A percentile compares a stretch with the other conserved stretches of the same genome.
Evolutionary conservation across 2,797 vertebrate genomes (phyloP).

Genomic region (Cottoperca gobio): DNA sequence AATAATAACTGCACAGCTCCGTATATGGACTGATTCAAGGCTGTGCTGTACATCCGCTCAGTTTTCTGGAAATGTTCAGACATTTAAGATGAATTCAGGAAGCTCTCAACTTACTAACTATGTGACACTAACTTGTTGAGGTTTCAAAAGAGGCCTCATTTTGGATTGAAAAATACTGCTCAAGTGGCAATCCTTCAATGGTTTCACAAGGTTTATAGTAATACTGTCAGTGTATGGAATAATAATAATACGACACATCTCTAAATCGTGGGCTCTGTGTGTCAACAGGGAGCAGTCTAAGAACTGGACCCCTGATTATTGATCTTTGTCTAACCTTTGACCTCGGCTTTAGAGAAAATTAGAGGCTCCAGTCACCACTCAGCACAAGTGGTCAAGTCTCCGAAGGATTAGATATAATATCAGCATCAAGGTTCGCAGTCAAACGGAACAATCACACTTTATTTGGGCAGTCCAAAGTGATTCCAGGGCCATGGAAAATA

Average conservation of each 20-base stretch:
- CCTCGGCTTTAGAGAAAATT: conserved; percentile 36
- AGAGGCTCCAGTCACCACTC: conserved; percentile 31
- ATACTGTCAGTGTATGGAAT: conserved; percentile 6
- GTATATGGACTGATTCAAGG: conserved; percentile 48
- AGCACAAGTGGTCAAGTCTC: conserved; percentile 29
- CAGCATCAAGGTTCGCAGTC: neutral
- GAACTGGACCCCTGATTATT: conserved; percentile 24
- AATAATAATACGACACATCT: conserved; percentile 6
- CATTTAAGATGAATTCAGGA: conserved; percentile 67
- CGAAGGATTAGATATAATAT: conserved; percentile 31
- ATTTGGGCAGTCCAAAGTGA: conserved; percentile 1
- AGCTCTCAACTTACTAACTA: conserved; percentile 59
- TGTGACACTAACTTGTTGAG: conserved; percentile 55
- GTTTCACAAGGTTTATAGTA: conserved; percentile 17
- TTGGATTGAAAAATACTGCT: conserved; percentile 41
- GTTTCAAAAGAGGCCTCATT: conserved; percentile 57
- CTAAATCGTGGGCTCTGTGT: neutral
- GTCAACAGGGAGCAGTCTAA: conserved; percentile 10
- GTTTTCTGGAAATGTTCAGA: conserved; percentile 51
- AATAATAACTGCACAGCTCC: conserved; percentile 42
- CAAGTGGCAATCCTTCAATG: conserved; percentile 30
- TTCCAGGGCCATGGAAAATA: neutral
- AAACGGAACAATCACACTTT: conserved; percentile 27
- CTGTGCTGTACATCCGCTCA: conserved; percentile 16
- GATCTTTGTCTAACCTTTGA: conserved; percentile 51